Evolutionary conservation across 2,797 vertebrate species (phyloP), one percentile per base, ranked within the genome.

Genomic region (Gobio occitaniae): DNA sequence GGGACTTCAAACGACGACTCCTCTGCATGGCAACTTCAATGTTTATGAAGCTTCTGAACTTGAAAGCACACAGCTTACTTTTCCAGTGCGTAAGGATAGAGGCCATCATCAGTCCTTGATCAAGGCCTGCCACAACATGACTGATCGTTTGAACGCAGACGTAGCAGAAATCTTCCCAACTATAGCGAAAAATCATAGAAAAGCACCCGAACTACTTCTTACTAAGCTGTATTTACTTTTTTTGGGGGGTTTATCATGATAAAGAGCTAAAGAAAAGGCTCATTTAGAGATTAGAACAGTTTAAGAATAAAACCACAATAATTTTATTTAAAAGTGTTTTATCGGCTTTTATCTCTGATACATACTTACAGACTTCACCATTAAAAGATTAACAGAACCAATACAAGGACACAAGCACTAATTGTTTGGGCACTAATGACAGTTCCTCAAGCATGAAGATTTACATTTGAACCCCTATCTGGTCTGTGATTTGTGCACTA

Each of bases 401-500:
- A 50, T 48, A 38, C 3, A 44, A 71, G 41, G 17, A 6, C 66
- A 84, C 5, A 1, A 52, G 29, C 25, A 32, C 41, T 84, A 84
- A 84, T 68, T 80, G 78, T 80, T 68, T 41, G 36, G 19, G 52
- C 25, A 78, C 79, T 84, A 84, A 70, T 21, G 63, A 47, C 83
- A 72, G 50, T 38, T 47, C 68, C 66, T 72, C 56, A 79, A 52
- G 72, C n/a, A 17, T 56, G 29, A 84, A 66, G 38, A 74, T 63
- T 71, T 70, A 32, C 52, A 61, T 80, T 47, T 85, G 69, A 80
- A 63, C 68, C 41, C 11, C 52, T n/a, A 82, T 78, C 82, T 75
- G 79, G 78, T 78, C 78, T 76, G 50, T 41, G 85, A 86, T 68
- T 78, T 75, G 74, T 47, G 56, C 77, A 70, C 69, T 50, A 82